Base-by-base conservation (phyloP, 2,113 vertebrate species). In the Corynorhinus townsendii region DNA sequence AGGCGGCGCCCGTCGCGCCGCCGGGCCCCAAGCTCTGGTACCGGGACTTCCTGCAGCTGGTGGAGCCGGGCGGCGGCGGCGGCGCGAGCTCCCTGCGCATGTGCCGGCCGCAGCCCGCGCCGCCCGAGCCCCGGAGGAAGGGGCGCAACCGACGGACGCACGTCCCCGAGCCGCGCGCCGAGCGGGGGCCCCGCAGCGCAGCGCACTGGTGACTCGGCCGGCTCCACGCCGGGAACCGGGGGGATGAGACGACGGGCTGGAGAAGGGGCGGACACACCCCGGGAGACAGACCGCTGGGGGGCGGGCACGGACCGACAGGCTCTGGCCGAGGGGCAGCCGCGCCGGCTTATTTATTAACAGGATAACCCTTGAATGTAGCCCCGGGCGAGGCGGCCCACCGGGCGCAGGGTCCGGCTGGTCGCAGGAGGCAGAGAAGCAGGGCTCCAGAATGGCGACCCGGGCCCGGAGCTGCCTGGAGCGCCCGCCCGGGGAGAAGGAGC, bases 31-130 rank as follows among this genome's bases (percentile, higher is more conserved):
- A 99, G 96, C 98, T 99, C 75, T 99, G 99, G 99, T 99, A 99
- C 97, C 98, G 98, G 77, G 99, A 99, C 98, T 99, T 99, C 97
- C 98, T 99, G 98, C 99, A 99, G 97, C 97, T 99, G 94, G 99
- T 99, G 95, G 99, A 99, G 95, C 99, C 99, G 2, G 99, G 99
- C 0, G 99, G 99, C n/a, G 96, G 96, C 2, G 96, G 96, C 2
- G 96, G 95, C 24, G 19, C 72, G 1, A 91, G 59, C 49, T 93
- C 95, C 22, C 98, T 99, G 98, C 99, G 99, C 95, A 98, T 99
- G 84, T 99, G 99, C 28, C 98, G 99, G 95, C 99, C 98, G 73
- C 82, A 97, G 97, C 38, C 92, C 47, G 11, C 96, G 0, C 96
- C 98, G 64, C 98, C 98, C 14, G 98, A 98, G 96, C 98, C 99